phyloP scores from a whole-genome alignment of 2,888 invertebrate genomes.

The Aphodius granarius region DNA sequence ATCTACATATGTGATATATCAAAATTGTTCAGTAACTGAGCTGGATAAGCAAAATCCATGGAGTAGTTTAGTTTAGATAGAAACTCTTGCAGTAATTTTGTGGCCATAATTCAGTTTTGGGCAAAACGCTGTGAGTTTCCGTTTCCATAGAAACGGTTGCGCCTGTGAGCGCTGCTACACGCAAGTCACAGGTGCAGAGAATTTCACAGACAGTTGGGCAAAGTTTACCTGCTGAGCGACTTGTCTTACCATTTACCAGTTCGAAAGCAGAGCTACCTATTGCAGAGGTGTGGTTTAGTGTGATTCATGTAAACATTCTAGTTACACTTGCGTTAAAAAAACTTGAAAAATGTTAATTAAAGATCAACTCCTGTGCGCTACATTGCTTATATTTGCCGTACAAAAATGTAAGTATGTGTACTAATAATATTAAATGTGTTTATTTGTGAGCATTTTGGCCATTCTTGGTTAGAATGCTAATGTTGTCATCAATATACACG shows the following conservation, averaged over 20 bases:
- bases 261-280: neutral
- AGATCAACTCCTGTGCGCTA: neutral
- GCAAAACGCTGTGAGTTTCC: neutral
- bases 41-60: too few relatives aligned
- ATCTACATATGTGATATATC: too few relatives aligned
- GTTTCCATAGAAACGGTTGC: neutral
- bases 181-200: neutral
- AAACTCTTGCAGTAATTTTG: too few relatives aligned
- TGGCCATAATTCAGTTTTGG: too few relatives aligned
- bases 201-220: neutral
- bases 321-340: neutral
- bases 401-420: neutral
- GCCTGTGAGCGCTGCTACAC: neutral
- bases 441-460: neutral
- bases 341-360: neutral
- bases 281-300: neutral
- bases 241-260: neutral
- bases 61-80: too few relatives aligned
- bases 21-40: too few relatives aligned
- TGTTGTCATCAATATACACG: neutral
- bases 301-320: neutral
- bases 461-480: neutral
- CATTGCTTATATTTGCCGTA: neutral
- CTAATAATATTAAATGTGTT: neutral
- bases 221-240: neutral